These are phyloP conservation scores for Nycticorax nycticorax DNA, from an alignment of 2,113 vertebrate genomes.

Conservation along the genomic window DNA sequence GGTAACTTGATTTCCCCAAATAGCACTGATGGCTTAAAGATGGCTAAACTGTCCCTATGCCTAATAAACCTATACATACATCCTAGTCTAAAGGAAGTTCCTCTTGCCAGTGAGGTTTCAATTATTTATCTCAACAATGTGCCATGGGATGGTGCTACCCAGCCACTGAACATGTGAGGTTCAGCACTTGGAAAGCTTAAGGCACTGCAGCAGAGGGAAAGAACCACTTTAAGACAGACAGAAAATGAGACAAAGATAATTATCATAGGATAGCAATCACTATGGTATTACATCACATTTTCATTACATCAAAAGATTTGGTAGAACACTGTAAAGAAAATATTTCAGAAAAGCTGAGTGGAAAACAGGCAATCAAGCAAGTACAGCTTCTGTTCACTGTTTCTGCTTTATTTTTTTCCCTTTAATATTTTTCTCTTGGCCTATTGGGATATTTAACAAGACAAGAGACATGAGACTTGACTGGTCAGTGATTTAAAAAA, in stretches of 20 bases:
- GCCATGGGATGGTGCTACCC: background rate
- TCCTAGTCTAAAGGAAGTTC: background rate
- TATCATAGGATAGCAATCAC: background rate
- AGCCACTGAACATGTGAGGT: background rate
- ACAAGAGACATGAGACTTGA: background rate
- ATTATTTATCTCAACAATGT: background rate
- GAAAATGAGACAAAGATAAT: background rate
- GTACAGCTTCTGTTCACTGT: background rate
- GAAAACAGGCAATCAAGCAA: background rate
- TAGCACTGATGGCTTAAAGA: background rate
- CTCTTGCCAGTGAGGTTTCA: background rate
- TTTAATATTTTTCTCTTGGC: background rate
- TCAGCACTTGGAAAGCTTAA: background rate
- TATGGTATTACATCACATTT: background rate
- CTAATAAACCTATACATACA: background rate
- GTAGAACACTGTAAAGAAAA: background rate
- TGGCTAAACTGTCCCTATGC: background rate
- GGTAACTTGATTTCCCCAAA: background rate
- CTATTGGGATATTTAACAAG: background rate
- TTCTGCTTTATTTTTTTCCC: background rate
- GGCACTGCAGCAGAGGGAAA: background rate
- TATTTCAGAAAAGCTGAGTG: background rate
- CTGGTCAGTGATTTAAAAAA: background rate
- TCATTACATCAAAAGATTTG: background rate
- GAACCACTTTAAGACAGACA: background rate